Percentiles rank a stretch among this genome's conserved stretches.
phyloP scores from a whole-genome alignment of 2,888 invertebrate genomes.

The Imbricaverruca yamaguchii region DNA sequence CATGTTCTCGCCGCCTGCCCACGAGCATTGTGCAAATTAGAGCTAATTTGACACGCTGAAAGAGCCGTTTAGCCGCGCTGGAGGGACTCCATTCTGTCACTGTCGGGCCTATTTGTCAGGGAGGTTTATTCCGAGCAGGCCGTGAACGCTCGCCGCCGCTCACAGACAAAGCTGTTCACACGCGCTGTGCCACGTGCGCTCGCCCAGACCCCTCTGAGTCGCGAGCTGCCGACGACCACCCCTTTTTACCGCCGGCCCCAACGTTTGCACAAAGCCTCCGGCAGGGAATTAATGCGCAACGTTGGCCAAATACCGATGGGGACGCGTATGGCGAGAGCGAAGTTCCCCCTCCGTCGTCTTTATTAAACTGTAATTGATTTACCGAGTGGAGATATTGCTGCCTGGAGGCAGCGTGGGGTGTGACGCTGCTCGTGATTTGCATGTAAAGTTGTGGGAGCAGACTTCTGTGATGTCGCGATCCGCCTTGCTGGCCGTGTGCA shows the following conservation, averaged over 20 bases:
- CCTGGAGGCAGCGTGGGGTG: no score
- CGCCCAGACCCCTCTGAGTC: background rate
- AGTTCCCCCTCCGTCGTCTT: background rate
- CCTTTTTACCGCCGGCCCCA: constrained; percentile 1
- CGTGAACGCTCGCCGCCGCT: background rate
- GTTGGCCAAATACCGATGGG: background rate
- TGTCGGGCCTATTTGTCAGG: background rate
- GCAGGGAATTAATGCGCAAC: background rate
- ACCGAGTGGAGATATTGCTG: background rate
- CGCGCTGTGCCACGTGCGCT: background rate
- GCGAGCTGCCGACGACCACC: background rate
- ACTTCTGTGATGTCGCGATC: no score
- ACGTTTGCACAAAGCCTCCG: background rate
- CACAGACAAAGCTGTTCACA: background rate
- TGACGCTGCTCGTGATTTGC: no score
- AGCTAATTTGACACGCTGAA: background rate
- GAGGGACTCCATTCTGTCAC: background rate
- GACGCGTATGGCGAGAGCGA: background rate
- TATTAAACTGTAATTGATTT: constrained; percentile 8
- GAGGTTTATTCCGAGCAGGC: background rate
- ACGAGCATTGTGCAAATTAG: background rate
- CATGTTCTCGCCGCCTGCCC: no score
- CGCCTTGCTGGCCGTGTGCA: no score
- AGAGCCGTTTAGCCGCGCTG: constrained; percentile 6
- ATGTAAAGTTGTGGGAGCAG: no score